Evolutionary conservation across 2,888 invertebrate species (phyloP), one percentile per base, ranked within the genome.

Genomic region (Theretra japonica): DNA sequence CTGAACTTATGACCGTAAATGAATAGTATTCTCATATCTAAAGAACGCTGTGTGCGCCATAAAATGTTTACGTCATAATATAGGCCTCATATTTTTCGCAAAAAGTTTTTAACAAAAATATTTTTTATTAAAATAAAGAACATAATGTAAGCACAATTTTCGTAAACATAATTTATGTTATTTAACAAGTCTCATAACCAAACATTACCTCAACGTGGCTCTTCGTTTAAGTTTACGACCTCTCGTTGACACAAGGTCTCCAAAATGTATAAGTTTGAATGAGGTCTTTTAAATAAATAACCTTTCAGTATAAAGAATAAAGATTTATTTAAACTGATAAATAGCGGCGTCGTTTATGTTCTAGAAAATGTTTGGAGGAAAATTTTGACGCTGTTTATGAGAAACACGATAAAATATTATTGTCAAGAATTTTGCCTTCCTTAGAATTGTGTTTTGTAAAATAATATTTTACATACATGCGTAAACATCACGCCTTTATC

Each of bases 101-200:
- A 11, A 33, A 41, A 41, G 3, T 11, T 11, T 41, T 2, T 41
- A 11, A 11, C 11, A 41, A 41, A 41, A 11, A 41, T 5, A 53
- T n/a, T n/a, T n/a, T 17, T n/a, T 48, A 48, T 48, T 65, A 48
- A 65, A 65, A 23, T 65, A 23, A 65, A 41, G 17, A 65, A 15
- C 41, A 48, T 48, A 41, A 65, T 41, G 21, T 33, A 25, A 48
- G 23, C 23, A 21, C 23, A 62, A 33, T 72, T 70, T 77, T 77
- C 53, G 71, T 8, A 62, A 73, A 72, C n/a, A 48, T 62, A 6
- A 17, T 65, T 56, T n/a, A 69, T 41, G 59, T n/a, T n/a, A 53
- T 65, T 65, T 69, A 17, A 41, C 19, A n/a, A 25, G 60, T 70
- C 25, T 70, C 28, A 65, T 48, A 41, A 21, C 48, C 65, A 65